Evolutionary conservation across 2,797 vertebrate genomes (phyloP).

Genomic region (Danio choprae): DNA sequence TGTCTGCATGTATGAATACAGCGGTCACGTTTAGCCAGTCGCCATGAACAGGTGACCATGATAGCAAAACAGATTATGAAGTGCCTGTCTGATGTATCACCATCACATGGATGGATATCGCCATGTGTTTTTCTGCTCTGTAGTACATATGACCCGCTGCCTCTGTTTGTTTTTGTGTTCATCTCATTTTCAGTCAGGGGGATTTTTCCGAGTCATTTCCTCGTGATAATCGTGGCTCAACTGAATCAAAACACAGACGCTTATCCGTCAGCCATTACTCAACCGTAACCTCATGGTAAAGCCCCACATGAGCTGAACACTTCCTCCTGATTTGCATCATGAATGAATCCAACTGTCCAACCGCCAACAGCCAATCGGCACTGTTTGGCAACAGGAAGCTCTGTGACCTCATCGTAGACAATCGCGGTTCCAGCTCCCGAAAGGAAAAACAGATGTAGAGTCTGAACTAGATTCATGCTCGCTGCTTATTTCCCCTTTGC

Average conservation of each 20-base stretch:
- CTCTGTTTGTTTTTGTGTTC: constrained; percentile 26
- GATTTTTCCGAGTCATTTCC: constrained; percentile 56
- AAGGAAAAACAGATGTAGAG: constrained; percentile 48
- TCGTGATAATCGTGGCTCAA: constrained; percentile 27
- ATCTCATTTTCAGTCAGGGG: constrained; percentile 15
- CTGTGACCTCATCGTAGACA: constrained; percentile 35
- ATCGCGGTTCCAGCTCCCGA: constrained; percentile 27
- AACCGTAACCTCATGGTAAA: constrained; percentile 52
- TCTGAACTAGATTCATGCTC: constrained; percentile 26
- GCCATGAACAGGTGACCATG: background rate
- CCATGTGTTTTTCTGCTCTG: constrained; percentile 8
- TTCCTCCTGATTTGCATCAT: constrained; percentile 56
- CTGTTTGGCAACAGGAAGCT: constrained; percentile 52
- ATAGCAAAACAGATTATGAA: constrained; percentile 3
- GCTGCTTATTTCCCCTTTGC: background rate
- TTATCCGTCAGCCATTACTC: constrained; percentile 30
- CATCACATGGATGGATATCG: constrained; percentile 19
- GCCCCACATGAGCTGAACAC: constrained; percentile 24
- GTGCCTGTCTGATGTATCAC: constrained; percentile 19
- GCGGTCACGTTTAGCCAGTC: constrained; percentile 1
- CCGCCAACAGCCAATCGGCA: constrained; percentile 45
- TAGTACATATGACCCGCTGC: constrained; percentile 14
- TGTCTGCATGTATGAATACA: background rate
- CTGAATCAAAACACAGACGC: constrained; percentile 47
- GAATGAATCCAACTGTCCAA: constrained; percentile 52